Base-by-base conservation (phyloP, 2,113 vertebrate genomes). In the Gopherus flavomarginatus region DNA sequence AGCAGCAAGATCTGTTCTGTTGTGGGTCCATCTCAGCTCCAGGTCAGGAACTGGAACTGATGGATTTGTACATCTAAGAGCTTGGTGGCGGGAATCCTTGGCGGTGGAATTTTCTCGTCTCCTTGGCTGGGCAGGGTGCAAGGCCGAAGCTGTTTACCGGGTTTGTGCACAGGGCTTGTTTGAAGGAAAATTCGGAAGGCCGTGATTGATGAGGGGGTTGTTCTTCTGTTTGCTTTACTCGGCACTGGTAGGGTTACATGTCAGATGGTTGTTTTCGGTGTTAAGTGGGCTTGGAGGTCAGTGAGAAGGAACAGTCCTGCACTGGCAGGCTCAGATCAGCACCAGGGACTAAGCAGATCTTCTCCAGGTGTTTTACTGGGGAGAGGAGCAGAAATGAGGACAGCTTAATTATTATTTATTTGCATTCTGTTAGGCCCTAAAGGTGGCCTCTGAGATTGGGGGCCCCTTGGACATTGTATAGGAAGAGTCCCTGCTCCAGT, bases 361-460 rank as follows among this genome's bases (percentile, higher is more conserved):
- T 52, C 69, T 86, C 88, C 35, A 3, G 0, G 0, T 52, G 52
- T 3, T 14, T 10, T 27, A 82, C 1, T 0, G 56, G 14, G 50
- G 44, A 89, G 14, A 56, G 88, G 77, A 91, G 0, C 56, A 95
- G 82, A 59, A 56, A 35, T 27, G 21, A n/a, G 53, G 31, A 5
- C 65, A n/a, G 10, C 85, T 88, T 90, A 53, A 44, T 85, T 19
- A 84, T 90, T 57, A 54, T 54, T 54, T 94, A 44, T 11, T 49
- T 22, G 24, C 4, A 1, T 29, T 21, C 49, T 78, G 38, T 35
- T 83, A 53, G 81, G 38, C 54, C 0, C 0, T 26, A 57, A 84
- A 85, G 81, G 56, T n/a, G 14, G 14, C 19, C 65, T 38, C 65
- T 72, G 65, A 38, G n/a, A 38, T 17, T 3, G 2, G 65, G 65